Evolutionary conservation across 2,113 vertebrate species (phyloP).

Genomic region (Ctenodactylus gundi): DNA sequence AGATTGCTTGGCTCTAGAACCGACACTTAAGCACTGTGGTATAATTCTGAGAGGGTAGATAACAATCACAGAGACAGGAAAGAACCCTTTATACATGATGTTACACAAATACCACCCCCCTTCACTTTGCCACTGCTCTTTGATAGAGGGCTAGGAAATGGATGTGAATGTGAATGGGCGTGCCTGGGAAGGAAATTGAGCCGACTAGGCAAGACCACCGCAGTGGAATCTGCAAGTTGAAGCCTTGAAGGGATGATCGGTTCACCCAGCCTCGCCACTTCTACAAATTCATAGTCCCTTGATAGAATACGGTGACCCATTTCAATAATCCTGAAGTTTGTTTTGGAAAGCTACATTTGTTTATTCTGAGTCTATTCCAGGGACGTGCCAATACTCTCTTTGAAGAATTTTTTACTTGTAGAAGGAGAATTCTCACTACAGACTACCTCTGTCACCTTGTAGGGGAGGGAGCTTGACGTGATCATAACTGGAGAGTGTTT

Average conservation of each 20-base stretch:
- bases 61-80: not conserved
- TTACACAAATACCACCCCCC: not conserved
- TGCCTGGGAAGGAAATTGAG: not conserved
- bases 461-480: not conserved
- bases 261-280: not conserved
- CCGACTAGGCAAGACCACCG: not conserved
- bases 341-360: constrained; percentile 3
- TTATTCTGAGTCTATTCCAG: constrained; percentile 17
- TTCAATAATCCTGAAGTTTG: not conserved
- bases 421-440: not conserved
- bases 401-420: not conserved
- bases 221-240: not conserved
- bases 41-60: not conserved
- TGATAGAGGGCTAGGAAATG: not conserved
- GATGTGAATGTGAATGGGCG: not conserved
- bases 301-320: not conserved
- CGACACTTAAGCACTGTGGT: not conserved
- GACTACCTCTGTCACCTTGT: not conserved
- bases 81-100: not conserved
- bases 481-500: not conserved
- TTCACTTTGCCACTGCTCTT: not conserved
- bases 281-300: not conserved
- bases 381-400: not conserved
- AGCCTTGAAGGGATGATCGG: not conserved
- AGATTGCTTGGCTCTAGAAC: not conserved